Conservation (phyloP, 1,140 invertebrate genomes). For the Sitophilus oryzae region DNA sequence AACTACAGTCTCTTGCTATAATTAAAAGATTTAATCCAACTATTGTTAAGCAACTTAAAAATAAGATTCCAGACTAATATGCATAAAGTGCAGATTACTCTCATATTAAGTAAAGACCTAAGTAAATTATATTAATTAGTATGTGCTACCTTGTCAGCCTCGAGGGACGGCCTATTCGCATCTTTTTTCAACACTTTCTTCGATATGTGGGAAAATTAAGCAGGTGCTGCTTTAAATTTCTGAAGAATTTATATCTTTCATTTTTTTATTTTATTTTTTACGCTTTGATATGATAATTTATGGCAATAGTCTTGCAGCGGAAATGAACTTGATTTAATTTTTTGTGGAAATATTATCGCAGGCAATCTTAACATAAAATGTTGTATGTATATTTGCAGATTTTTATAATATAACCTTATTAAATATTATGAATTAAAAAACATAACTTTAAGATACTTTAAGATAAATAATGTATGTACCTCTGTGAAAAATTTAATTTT, state of each 20-base stretch:
- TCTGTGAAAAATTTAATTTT: too few species aligned
- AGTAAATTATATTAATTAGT: neutral
- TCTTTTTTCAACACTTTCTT: neutral
- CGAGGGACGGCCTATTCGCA: neutral
- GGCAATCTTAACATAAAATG: too few species aligned
- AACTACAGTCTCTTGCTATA: neutral
- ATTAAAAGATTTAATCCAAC: neutral
- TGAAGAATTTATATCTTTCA: neutral
- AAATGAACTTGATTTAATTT: too few species aligned
- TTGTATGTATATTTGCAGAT: too few species aligned
- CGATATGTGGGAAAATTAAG: neutral
- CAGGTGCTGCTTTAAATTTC: neutral
- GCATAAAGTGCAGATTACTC: neutral
- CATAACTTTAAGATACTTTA: too few species aligned
- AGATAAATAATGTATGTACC: too few species aligned
- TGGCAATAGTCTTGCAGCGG: too few species aligned
- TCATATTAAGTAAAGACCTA: neutral
- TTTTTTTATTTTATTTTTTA: neutral
- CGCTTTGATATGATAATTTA: neutral
- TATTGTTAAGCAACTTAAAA: neutral
- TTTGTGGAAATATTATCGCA: too few species aligned
- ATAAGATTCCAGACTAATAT: neutral
- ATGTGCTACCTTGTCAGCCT: neutral
- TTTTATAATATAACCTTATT: too few species aligned
- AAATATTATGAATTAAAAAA: too few species aligned